A percentile compares a stretch with the other conserved stretches of the same genome.
Evolutionary conservation across 2,888 invertebrate genomes (phyloP).

Genomic region (Entomobrya proxima): DNA sequence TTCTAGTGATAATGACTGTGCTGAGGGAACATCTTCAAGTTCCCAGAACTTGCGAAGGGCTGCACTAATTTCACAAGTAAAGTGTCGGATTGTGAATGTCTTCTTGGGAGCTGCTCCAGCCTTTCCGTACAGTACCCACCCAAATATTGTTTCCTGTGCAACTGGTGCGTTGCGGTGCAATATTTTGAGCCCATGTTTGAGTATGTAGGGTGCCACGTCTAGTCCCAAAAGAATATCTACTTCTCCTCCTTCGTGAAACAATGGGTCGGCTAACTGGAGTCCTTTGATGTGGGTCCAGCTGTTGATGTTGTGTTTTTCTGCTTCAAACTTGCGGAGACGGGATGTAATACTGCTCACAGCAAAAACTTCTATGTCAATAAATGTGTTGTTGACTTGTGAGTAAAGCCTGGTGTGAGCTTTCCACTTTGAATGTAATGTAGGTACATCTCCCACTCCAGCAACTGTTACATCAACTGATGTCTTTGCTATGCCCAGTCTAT

Average conservation of each 20-base stretch:
- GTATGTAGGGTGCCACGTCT: not conserved
- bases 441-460: not conserved
- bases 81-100: not conserved
- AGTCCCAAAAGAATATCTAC: conserved; percentile 47
- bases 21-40: not conserved
- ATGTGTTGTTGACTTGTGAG: no score
- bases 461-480: not conserved
- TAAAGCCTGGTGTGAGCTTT: no score
- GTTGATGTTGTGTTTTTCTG: no score
- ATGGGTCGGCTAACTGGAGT: not conserved
- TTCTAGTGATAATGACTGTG: conserved; percentile 13
- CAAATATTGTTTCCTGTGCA: conserved; percentile 37
- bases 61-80: not conserved
- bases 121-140: conserved; percentile 43
- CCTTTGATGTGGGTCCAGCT: not conserved
- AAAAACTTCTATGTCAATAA: not conserved
- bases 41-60: conserved; percentile 24
- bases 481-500: not conserved
- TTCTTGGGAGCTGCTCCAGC: not conserved
- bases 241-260: not conserved
- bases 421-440: not conserved
- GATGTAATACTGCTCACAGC: not conserved
- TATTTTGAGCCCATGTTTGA: not conserved
- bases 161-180: not conserved
- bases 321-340: not conserved